Evolutionary conservation across 2,113 vertebrate genomes (phyloP), one percentile per base, ranked within the genome.

Genomic region (Glaucidium brasilianum): DNA sequence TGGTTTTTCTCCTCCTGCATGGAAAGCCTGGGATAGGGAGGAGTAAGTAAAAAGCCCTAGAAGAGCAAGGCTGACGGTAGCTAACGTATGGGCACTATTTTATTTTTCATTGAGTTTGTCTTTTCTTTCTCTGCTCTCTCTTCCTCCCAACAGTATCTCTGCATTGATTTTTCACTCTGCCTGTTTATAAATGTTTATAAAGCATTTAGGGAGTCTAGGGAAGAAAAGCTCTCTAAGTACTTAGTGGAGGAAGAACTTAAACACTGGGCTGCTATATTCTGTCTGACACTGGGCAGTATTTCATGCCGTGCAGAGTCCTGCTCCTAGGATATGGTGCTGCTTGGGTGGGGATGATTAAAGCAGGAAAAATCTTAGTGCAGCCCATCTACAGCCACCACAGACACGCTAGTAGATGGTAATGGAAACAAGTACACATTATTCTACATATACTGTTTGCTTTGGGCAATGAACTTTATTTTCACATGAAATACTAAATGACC

Each of bases 101-200:
- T 56, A 60, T 89, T 96, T 95, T 93, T 91, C 91, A 91, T 63
- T 68, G 83, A 47, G 79, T 86, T 88, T 75, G 39, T 49, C 75
- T 95, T 73, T 55, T 45, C 49, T 64, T 80, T 81, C 69, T 39
- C 22, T 30, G 83, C 85, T 77, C 35, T 72, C 50, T 66, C 63
- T 91, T 76, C 88, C 64, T 92, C 85, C 88, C 71, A 59, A 35
- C 47, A 56, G 83, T 89, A 75, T n/a, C 68, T 84, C 76, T 34
- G 60, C 88, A 95, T 95, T 95, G 96, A 96, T 97, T 95, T 96
- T 95, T 91, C 94, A 92, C 85, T 95, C 94, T 89, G 72, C 56
- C 56, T 93, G 64, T 94, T 96, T 96, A 95, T 96, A 95, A 93
- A 96, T 96, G 94, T 96, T 96, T 96, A 88, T 95, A 94, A 94